Evolutionary conservation across 1,140 invertebrate species (phyloP).

Genomic region (Rhyacophila brunnea): DNA sequence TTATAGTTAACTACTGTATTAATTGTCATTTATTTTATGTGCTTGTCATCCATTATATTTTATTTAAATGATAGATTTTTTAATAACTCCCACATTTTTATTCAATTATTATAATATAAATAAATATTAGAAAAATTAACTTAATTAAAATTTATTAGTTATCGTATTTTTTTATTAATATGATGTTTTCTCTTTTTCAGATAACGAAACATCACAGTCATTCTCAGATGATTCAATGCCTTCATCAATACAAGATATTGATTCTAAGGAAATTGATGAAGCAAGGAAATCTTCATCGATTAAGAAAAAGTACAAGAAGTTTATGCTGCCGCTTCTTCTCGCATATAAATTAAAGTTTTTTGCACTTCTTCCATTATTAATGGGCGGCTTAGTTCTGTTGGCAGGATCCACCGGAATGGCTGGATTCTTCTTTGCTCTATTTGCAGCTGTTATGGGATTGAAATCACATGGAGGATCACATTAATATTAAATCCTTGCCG

Average conservation of each 20-base stretch:
- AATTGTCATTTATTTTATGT: no score
- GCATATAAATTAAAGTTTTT: conserved; percentile 83
- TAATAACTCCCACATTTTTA: no score
- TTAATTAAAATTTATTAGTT: no score
- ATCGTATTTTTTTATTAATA: no score
- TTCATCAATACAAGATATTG: not conserved
- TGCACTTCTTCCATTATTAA: conserved; percentile 70
- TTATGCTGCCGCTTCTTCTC: conserved; percentile 70
- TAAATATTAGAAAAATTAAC: no score
- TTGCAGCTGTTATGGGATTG: conserved; percentile 63
- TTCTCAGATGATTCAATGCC: conserved; percentile 1
- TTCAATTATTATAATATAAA: no score
- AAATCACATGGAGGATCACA: conserved; percentile 39
- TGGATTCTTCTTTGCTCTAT: conserved; percentile 83
- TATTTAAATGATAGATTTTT: no score
- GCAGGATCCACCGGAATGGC: conserved; percentile 74
- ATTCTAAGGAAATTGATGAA: not conserved
- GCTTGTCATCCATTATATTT: no score
- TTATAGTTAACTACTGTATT: no score
- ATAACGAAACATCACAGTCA: conserved; percentile 1
- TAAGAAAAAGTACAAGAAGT: conserved; percentile 65
- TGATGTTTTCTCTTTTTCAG: not conserved
- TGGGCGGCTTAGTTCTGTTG: conserved; percentile 70
- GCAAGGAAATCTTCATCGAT: conserved; percentile 45
- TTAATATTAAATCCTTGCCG: not conserved